Evolutionary conservation across 2,113 vertebrate species (phyloP).

Genomic region (Rhadina sibilatrix): DNA sequence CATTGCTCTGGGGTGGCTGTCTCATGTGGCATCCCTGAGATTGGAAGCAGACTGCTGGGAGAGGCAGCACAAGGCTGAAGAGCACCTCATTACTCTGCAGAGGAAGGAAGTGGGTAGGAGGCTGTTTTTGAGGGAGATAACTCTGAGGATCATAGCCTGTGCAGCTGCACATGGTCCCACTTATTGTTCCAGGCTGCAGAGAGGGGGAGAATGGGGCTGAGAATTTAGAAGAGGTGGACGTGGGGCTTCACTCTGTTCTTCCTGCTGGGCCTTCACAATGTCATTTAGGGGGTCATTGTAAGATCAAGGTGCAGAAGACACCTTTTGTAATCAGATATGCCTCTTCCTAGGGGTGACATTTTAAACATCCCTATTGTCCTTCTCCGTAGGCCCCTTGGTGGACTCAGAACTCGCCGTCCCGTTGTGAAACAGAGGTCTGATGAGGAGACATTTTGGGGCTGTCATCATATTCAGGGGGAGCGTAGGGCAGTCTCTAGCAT

Average conservation of each 20-base stretch:
- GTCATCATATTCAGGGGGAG: background rate
- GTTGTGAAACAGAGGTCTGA: background rate
- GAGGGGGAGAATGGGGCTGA: background rate
- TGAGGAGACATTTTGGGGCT: background rate
- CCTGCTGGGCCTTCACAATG: background rate
- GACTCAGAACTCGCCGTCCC: background rate
- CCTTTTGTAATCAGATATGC: background rate
- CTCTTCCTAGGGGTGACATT: background rate
- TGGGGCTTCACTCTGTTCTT: background rate
- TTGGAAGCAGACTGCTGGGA: background rate
- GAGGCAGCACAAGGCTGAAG: background rate
- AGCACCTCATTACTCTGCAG: background rate
- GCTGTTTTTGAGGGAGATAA: background rate
- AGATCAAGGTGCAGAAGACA: background rate
- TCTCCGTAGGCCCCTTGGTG: background rate
- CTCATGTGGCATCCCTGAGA: constrained; percentile 48
- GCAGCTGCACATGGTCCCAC: background rate
- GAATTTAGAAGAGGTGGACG: background rate
- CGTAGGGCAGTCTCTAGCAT: background rate
- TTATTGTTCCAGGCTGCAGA: background rate
- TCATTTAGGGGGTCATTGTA: background rate
- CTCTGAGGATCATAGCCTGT: background rate
- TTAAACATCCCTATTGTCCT: background rate
- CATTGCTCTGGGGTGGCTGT: constrained; percentile 14
- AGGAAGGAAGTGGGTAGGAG: constrained; percentile 49